phyloP scores from a whole-genome alignment of 2,113 vertebrate genomes.

The Tychaedon coryphoeus region DNA sequence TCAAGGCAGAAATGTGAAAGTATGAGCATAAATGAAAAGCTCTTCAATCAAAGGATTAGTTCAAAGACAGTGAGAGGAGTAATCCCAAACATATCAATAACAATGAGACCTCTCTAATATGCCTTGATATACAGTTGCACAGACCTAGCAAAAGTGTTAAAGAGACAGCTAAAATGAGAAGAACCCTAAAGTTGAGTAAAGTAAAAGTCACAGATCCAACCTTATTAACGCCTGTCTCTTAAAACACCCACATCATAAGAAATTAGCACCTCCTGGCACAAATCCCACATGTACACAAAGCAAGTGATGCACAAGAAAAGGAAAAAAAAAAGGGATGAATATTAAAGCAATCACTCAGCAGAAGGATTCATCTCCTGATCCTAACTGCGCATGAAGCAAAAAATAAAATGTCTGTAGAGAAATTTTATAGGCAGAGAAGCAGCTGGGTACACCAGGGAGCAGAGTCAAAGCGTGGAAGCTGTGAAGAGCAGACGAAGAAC shows the following conservation, averaged over 20 bases:
- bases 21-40: background rate
- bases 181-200: background rate
- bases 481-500: conserved; percentile 17
- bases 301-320: conserved; percentile 6
- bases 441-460: background rate
- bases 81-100: conserved; percentile 11
- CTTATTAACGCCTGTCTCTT: conserved; percentile 42
- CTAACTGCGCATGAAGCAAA: background rate
- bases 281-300: conserved; percentile 6
- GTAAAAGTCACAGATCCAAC: conserved; percentile 47
- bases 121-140: background rate
- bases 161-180: background rate
- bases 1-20: background rate
- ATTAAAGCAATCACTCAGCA: conserved; percentile 47
- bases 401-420: conserved; percentile 23
- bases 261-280: conserved; percentile 60
- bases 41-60: background rate
- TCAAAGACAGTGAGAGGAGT: background rate
- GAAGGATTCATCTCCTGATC: conserved; percentile 2
- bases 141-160: conserved; percentile 23
- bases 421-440: conserved; percentile 2
- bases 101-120: background rate
- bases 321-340: conserved; percentile 16
- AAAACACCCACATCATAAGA: conserved; percentile 9
- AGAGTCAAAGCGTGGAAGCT: conserved; percentile 11